Percentiles rank a stretch among this genome's conserved stretches.
These are phyloP conservation scores for Heliothis virescens DNA, from an alignment of 1,140 invertebrate species.

Conservation along the genomic window DNA sequence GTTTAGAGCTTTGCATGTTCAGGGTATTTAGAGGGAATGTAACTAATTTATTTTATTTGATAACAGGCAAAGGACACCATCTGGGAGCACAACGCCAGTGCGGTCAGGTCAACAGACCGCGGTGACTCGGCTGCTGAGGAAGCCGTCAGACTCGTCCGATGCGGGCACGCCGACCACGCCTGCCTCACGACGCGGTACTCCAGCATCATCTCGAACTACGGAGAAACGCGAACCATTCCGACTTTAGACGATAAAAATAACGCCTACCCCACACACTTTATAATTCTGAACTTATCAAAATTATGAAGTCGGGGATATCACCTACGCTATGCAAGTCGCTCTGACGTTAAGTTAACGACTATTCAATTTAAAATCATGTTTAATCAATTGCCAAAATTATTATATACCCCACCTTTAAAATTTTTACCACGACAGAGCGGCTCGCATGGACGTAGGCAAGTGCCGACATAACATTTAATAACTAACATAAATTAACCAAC, in stretches of 20 bases:
- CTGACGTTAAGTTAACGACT: conserved; percentile 58
- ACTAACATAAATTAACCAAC: conserved; percentile 83
- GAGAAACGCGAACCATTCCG: conserved; percentile 86
- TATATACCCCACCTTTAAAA: conserved; percentile 57
- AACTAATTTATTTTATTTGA: conserved; percentile 53
- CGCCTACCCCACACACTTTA: conserved; percentile 16
- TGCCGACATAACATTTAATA: conserved; percentile 72
- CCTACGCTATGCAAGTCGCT: conserved; percentile 63
- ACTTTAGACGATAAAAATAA: conserved; percentile 71
- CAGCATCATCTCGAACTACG: conserved; percentile 74
- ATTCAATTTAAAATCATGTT: conserved; percentile 45
- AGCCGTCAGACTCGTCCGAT: conserved; percentile 89
- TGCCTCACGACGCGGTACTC: conserved; percentile 75
- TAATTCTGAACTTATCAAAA: conserved; percentile 37
- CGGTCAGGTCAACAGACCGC: conserved; percentile 87
- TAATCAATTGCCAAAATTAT: conserved; percentile 55
- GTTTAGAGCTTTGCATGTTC: conserved; percentile 46
- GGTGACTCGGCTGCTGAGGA: conserved; percentile 88
- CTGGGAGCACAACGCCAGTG: conserved; percentile 90
- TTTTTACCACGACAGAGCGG: conserved; percentile 54
- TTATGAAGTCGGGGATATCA: conserved; percentile 28
- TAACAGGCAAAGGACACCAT: conserved; percentile 89
- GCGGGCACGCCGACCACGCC: conserved; percentile 78
- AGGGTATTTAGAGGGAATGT: conserved; percentile 36
- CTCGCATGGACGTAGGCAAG: conserved; percentile 58